Evolutionary conservation across 1,140 invertebrate species (phyloP).

Genomic region (Plodia interpunctella): DNA sequence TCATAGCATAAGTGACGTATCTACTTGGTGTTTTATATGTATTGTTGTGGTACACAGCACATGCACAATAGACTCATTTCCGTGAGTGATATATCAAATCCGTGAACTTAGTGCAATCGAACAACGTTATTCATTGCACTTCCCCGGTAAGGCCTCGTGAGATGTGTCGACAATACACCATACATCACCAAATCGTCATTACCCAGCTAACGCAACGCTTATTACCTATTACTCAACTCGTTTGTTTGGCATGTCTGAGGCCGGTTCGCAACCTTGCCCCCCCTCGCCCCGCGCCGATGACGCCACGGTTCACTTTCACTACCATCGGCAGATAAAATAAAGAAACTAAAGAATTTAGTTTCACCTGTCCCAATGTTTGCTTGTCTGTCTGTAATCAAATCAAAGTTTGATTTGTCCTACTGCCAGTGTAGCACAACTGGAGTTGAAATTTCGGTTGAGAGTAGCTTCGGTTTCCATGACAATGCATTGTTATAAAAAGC

Average conservation of each 20-base stretch:
- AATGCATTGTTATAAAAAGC: too few relatives aligned
- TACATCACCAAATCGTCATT: conserved; percentile 40
- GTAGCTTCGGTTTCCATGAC: too few relatives aligned
- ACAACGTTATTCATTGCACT: neutral
- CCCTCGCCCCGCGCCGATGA: conserved; percentile 18
- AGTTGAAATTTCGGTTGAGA: too few relatives aligned
- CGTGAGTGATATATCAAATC: too few relatives aligned
- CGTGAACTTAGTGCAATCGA: neutral
- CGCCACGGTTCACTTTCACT: conserved; percentile 57
- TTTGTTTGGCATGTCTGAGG: conserved; percentile 54
- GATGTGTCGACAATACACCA: conserved; percentile 26
- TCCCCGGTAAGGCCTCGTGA: neutral
- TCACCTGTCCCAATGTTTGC: too few relatives aligned
- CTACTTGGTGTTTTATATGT: too few relatives aligned
- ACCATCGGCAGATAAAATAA: conserved; percentile 27
- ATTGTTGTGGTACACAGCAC: too few relatives aligned
- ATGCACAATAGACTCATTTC: too few relatives aligned
- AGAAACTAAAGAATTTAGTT: neutral
- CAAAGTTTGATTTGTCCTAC: too few relatives aligned
- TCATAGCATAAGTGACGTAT: too few relatives aligned
- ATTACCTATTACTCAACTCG: conserved; percentile 61
- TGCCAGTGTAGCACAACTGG: too few relatives aligned
- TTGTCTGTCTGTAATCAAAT: too few relatives aligned
- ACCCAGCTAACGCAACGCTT: conserved; percentile 47
- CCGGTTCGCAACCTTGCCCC: conserved; percentile 59